Evolutionary conservation across 1,140 invertebrate genomes (phyloP).

Genomic region (Pseudoatta argentina): DNA sequence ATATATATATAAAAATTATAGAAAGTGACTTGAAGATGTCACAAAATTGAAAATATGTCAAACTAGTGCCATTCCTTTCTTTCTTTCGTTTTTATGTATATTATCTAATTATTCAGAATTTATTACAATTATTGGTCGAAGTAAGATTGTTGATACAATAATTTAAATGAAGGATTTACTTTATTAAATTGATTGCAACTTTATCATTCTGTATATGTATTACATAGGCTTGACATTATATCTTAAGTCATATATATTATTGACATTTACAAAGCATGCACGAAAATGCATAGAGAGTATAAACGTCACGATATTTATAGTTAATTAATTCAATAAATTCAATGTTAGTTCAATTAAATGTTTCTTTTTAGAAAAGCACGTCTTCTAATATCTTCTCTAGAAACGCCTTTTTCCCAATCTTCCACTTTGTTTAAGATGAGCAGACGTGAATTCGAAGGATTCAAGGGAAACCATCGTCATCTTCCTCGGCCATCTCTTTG

Average conservation of each 20-base stretch:
- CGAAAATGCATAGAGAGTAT: too few species aligned
- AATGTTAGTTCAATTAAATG: too few species aligned
- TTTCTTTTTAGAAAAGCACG: not conserved
- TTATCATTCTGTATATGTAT: not conserved
- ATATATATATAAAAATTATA: too few species aligned
- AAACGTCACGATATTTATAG: not conserved
- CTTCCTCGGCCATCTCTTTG: slow-evolving; percentile 99
- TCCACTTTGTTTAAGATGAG: too few species aligned
- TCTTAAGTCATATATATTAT: not conserved
- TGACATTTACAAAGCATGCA: too few species aligned
- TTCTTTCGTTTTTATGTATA: not conserved
- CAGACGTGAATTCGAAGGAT: not conserved
- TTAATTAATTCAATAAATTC: too few species aligned
- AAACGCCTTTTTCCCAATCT: not conserved
- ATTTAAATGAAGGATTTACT: slow-evolving; percentile 28
- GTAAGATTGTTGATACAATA: not conserved
- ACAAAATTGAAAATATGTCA: not conserved
- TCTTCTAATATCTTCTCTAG: not conserved
- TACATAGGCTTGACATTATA: slow-evolving; percentile 2
- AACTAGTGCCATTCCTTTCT: too few species aligned
- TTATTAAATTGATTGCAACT: slow-evolving; percentile 20
- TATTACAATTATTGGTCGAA: not conserved
- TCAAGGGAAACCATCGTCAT: slow-evolving; percentile 96
- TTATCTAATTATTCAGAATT: not conserved
- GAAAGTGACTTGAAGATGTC: too few species aligned